Conservation (phyloP, 2,888 invertebrate species). For the Nematopogon swammerdamellus region DNA sequence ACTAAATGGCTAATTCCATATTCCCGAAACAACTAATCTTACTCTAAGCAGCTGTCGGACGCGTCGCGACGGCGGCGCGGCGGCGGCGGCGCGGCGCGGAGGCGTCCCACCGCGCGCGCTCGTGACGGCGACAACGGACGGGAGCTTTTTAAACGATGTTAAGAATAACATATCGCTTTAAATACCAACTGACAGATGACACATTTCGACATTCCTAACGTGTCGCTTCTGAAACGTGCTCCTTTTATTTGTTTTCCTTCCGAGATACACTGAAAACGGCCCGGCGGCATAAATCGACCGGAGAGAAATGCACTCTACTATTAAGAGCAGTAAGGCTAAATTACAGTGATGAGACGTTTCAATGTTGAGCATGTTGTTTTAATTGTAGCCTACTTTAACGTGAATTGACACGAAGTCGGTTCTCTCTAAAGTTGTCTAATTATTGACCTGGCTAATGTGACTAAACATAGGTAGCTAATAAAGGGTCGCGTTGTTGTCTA, state of each 20-base stretch:
- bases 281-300: neutral
- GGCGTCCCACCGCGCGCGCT: neutral
- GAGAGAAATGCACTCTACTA: too few relatives aligned
- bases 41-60: constrained; percentile 30
- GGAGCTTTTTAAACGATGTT: neutral
- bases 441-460: constrained; percentile 27
- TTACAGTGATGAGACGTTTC: neutral
- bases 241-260: constrained; percentile 38
- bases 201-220: constrained; percentile 57
- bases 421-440: constrained; percentile 22
- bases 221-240: constrained; percentile 49
- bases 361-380: neutral
- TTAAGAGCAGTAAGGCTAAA: too few relatives aligned
- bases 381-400: constrained; percentile 19
- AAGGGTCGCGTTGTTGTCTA: too few relatives aligned
- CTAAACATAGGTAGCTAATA: constrained; percentile 3
- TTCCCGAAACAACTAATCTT: neutral
- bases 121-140: neutral
- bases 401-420: constrained; percentile 31
- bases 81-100: too few relatives aligned
- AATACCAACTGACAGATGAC: constrained; percentile 56
- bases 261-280: constrained; percentile 20
- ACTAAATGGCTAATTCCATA: neutral
- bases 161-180: constrained; percentile 53
- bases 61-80: neutral